Percentiles rank a stretch among this genome's conserved stretches.
These are phyloP conservation scores for Peromyscus maniculatus DNA, from an alignment of 2,113 vertebrate genomes.

Conservation along the genomic window DNA sequence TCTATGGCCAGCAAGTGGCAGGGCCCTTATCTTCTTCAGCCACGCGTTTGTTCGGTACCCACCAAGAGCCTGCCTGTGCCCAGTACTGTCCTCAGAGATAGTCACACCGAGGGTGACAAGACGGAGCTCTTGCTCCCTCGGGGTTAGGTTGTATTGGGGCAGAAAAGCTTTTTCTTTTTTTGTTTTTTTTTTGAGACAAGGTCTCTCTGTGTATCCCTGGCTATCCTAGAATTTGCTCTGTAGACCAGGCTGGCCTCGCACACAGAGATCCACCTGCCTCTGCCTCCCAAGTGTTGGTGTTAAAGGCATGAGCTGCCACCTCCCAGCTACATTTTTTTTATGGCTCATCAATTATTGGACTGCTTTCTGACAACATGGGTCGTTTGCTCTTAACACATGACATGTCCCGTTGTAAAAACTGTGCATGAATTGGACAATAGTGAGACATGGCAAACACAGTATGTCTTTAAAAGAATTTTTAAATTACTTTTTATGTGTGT, in stretches of 20 bases:
- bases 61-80: background rate
- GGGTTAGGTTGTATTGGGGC: background rate
- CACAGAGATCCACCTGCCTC: background rate
- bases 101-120: background rate
- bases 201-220: background rate
- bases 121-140: background rate
- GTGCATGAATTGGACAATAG: background rate
- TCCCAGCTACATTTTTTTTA: background rate
- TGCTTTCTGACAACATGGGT: background rate
- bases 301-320: background rate
- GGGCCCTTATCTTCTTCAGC: background rate
- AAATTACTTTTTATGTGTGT: background rate
- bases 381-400: background rate
- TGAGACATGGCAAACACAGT: background rate
- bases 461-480: background rate
- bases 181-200: background rate
- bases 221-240: background rate
- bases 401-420: constrained; percentile 4
- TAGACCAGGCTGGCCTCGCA: background rate
- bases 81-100: background rate
- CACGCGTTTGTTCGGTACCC: fast-evolving
- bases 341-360: background rate
- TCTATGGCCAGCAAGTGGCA: background rate
- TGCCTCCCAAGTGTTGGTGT: background rate
- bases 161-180: background rate